Conservation (phyloP, 64 coral and sea anemone species). For the Stylophora pistillata region DNA sequence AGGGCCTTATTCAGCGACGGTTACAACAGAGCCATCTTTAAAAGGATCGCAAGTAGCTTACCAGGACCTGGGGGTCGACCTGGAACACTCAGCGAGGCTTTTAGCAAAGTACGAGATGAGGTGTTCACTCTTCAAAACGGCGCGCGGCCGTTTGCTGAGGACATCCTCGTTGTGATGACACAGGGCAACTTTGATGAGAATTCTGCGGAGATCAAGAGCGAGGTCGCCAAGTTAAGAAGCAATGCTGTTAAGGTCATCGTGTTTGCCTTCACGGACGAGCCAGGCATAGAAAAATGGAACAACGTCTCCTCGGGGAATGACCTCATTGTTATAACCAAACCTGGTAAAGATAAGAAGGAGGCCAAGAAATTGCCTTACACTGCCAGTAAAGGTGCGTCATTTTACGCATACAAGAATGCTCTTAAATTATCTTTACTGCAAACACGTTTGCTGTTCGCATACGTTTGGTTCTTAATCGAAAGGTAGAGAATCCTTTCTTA, state of each 20-base stretch:
- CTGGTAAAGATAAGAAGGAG: slow-evolving; percentile 19
- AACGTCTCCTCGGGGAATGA: slow-evolving; percentile 74
- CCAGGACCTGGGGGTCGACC: not conserved
- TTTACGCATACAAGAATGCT: no score
- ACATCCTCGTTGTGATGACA: slow-evolving; percentile 73
- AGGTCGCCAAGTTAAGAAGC: slow-evolving; percentile 56
- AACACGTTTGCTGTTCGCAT: no score
- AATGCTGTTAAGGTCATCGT: slow-evolving; percentile 72
- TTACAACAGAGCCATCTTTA: slow-evolving; percentile 58
- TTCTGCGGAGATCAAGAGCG: slow-evolving; percentile 35
- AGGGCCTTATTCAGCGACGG: slow-evolving; percentile 44
- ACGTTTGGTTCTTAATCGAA: no score
- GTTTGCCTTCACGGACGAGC: slow-evolving; percentile 40
- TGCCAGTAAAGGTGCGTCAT: slow-evolving; percentile 62
- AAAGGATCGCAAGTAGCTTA: slow-evolving; percentile 2
- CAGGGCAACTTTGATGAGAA: slow-evolving; percentile 39
- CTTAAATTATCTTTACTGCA: no score
- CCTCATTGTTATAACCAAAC: slow-evolving; percentile 51
- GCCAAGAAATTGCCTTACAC: slow-evolving; percentile 24
- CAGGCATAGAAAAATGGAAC: slow-evolving; percentile 38
- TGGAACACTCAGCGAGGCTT: not conserved
- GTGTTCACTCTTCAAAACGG: slow-evolving; percentile 63
- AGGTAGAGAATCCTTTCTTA: no score
- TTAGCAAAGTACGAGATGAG: slow-evolving; percentile 58
- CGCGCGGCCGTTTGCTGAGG: slow-evolving; percentile 63